These are phyloP conservation scores for Ladona fulva DNA, from an alignment of 1,140 invertebrate genomes.

Conservation along the genomic window DNA sequence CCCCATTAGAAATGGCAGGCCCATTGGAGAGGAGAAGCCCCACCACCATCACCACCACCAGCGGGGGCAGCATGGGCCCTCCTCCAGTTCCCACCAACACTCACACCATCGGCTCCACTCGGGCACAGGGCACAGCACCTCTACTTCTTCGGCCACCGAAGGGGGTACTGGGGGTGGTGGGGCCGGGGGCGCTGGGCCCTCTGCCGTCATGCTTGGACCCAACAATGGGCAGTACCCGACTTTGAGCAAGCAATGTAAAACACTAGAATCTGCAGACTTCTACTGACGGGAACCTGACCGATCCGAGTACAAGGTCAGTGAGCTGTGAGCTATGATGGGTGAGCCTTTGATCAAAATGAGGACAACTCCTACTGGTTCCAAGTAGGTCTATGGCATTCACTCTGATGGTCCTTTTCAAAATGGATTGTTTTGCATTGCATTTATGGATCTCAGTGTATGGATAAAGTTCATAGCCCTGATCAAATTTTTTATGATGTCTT, in stretches of 20 bases:
- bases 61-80: constrained; percentile 14
- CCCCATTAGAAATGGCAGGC: constrained; percentile 29
- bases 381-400: background rate
- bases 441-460: background rate
- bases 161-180: constrained; percentile 19
- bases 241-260: constrained; percentile 89
- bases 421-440: background rate
- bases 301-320: constrained; percentile 11
- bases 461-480: background rate
- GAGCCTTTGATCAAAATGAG: background rate
- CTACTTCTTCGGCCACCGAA: constrained; percentile 16
- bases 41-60: constrained; percentile 19
- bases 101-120: background rate
- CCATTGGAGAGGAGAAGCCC: constrained; percentile 25
- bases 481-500: background rate
- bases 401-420: background rate
- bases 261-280: constrained; percentile 85
- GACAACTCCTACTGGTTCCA: background rate
- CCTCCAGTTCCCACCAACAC: background rate
- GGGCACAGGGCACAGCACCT: constrained; percentile 18
- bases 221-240: constrained; percentile 46
- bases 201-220: constrained; percentile 30
- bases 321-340: background rate
- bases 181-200: constrained; percentile 19
- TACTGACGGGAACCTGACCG: constrained; percentile 64